A percentile compares a stretch with the other conserved stretches of the same genome.
These are phyloP conservation scores for Nomada ferruginata DNA, from an alignment of 2,888 invertebrate genomes.

Conservation along the genomic window DNA sequence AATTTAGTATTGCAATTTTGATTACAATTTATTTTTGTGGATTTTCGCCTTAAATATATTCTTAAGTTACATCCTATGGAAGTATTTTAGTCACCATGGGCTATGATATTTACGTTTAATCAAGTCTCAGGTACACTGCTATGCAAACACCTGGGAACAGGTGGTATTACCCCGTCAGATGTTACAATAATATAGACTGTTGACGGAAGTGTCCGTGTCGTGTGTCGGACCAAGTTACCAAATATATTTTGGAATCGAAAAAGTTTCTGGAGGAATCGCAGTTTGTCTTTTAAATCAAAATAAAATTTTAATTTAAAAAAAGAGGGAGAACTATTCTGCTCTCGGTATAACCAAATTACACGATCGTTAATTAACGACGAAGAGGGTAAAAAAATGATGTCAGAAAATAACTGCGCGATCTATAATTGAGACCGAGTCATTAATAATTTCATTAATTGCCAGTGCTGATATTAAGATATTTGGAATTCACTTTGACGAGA, in stretches of 20 bases:
- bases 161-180: not conserved
- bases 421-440: slow-evolving; percentile 33
- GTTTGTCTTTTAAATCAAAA: not conserved
- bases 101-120: slow-evolving; percentile 21
- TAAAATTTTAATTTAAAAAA: not conserved
- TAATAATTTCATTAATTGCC: slow-evolving; percentile 34
- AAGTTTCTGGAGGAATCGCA: not conserved
- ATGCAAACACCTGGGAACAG: not conserved
- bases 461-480: slow-evolving; percentile 45
- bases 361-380: not conserved
- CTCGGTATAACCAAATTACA: not conserved
- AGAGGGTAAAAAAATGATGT: not conserved
- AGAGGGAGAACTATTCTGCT: too few species aligned
- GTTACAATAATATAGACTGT: slow-evolving; percentile 25
- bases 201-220: slow-evolving; percentile 13
- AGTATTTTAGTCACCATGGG: not conserved
- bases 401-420: not conserved
- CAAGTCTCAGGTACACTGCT: not conserved
- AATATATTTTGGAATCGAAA: not conserved
- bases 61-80: too few species aligned
- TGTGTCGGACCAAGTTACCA: not conserved
- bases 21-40: too few species aligned
- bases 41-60: too few species aligned
- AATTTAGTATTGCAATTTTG: too few species aligned
- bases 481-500: slow-evolving; percentile 56